These are phyloP conservation scores for Uropetala carovei DNA, from an alignment of 2,888 invertebrate genomes.

Conservation along the genomic window DNA sequence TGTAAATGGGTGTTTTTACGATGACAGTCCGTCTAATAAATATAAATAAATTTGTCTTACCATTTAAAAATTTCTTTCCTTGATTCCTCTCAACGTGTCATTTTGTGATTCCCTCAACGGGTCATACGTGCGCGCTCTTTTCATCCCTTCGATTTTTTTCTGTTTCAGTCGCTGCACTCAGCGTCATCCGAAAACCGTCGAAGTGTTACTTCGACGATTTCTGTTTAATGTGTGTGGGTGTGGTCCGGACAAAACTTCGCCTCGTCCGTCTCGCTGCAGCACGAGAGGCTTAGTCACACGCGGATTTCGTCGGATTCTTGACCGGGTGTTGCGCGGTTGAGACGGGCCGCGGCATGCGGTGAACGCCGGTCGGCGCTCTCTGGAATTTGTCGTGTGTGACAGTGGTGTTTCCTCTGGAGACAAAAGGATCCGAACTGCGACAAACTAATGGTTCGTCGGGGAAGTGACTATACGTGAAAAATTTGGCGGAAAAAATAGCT, in stretches of 20 bases:
- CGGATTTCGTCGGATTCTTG: constrained; percentile 32
- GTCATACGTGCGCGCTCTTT: too few relatives aligned
- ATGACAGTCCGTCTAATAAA: too few relatives aligned
- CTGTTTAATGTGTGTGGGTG: constrained; percentile 19
- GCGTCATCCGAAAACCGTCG: neutral
- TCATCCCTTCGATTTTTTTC: neutral
- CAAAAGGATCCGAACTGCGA: constrained; percentile 4
- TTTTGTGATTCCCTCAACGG: too few relatives aligned
- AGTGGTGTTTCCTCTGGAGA: constrained; percentile 29
- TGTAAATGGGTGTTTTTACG: too few relatives aligned
- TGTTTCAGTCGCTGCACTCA: neutral
- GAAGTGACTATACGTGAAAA: neutral
- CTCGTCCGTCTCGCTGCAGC: neutral
- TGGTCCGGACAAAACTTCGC: constrained; percentile 8
- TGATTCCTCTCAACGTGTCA: too few relatives aligned
- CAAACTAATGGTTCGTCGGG: neutral
- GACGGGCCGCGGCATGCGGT: constrained; percentile 36
- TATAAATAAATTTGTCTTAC: too few relatives aligned
- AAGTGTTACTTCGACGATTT: neutral
- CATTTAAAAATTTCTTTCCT: too few relatives aligned
- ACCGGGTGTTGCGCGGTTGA: constrained; percentile 39
- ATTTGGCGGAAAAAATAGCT: neutral
- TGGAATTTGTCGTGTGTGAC: constrained; percentile 45
- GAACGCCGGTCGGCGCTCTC: constrained; percentile 12
- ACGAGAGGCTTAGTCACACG: constrained; percentile 45